Evolutionary conservation across 1,140 invertebrate species (phyloP).

Genomic region (Teleopsis dalmanni): DNA sequence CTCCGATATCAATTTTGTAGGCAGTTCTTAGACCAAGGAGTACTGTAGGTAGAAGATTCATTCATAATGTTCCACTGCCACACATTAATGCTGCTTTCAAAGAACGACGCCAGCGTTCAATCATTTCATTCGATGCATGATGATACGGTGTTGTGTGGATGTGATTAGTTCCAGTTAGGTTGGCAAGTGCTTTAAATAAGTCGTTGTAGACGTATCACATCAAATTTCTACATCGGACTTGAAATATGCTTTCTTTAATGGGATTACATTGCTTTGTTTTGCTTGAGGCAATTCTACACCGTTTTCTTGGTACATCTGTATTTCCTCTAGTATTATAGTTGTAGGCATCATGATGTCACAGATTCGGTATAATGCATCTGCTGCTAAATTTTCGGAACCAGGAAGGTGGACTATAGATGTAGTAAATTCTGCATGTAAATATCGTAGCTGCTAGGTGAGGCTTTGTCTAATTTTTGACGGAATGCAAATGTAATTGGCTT

Average conservation of each 20-base stretch:
- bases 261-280: no score
- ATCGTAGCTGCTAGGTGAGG: constrained; percentile 23
- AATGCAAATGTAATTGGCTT: constrained; percentile 38
- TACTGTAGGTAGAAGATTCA: constrained; percentile 25
- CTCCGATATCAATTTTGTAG: not conserved
- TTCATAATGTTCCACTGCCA: constrained; percentile 38
- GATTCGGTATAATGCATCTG: not conserved
- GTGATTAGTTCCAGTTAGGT: constrained; percentile 17
- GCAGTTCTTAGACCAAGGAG: constrained; percentile 25
- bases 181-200: constrained; percentile 18
- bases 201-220: no score
- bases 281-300: no score
- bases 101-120: constrained; percentile 20
- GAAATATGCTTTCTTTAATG: no score
- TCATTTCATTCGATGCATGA: constrained; percentile 29
- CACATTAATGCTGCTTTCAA: constrained; percentile 11
- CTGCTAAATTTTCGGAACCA: constrained; percentile 32
- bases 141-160: constrained; percentile 32
- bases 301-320: no score
- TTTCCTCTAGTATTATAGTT: no score
- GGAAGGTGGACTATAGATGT: constrained; percentile 34
- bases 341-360: no score
- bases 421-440: constrained; percentile 40
- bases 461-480: constrained; percentile 24
- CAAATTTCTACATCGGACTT: no score